Base-by-base conservation (phyloP, 2,888 invertebrate genomes). In the Erebia ligea region DNA sequence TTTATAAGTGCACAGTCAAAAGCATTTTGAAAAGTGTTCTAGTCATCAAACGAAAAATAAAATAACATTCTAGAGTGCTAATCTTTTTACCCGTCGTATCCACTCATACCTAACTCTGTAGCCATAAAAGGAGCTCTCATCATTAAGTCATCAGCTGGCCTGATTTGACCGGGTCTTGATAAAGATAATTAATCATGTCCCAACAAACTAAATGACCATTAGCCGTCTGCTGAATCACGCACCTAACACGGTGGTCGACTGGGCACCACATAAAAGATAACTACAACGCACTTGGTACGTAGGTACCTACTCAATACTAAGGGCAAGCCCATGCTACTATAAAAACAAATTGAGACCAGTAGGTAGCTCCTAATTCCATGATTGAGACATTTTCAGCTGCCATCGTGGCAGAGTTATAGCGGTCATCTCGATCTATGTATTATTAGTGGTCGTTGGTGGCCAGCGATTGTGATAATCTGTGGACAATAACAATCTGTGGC, bases 181-280 rank as follows among this genome's bases (percentile, higher is more conserved):
- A 91, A 89, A 83, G 81, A 83, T 86, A 86, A 92, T 92, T 90
- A 92, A 92, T 92, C 92, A 92, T 86, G 78, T 78, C 76, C 80
- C 81, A 78, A 77, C 79, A 78, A 77, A 81, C 83, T 81, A 86
- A 86, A 84, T 92, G 92, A 91, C 91, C 92, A 92, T 91, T 91
- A 91, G 88, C 79, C 76, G 63, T 73, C 74, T 82, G 91, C 92
- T 91, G 92, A 91, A 77, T 92, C 92, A 92, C 78, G 77, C 75
- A 76, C 80, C 80, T 65, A 73, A 77, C 81, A 81, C 79, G 88
- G 88, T 87, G 88, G 89, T 85, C 89, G 86, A 76, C 70, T 76
- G 73, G 76, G 69, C 62, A 40, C 69, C 68, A 69, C 52, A 71
- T 64, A 68, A 69, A 62, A 63, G 52, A 64, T 48, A 62, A 21